phyloP scores from a whole-genome alignment of 2,888 invertebrate species.

The Parnassius orleans region DNA sequence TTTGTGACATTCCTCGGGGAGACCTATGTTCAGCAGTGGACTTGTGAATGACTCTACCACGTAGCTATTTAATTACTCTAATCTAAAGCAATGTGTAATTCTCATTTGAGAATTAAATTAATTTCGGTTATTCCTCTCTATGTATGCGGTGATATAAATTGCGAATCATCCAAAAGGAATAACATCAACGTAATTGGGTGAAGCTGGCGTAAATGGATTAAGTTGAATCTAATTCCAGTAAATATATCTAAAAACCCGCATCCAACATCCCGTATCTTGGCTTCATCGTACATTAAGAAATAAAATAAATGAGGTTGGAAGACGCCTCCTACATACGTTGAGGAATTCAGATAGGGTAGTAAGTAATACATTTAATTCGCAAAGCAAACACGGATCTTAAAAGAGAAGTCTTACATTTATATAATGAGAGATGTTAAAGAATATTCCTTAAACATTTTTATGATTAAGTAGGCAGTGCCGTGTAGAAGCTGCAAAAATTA shows the following conservation, averaged over 20 bases:
- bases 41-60: no score
- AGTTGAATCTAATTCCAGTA: slow-evolving; percentile 3
- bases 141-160: not conserved
- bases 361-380: slow-evolving; percentile 20
- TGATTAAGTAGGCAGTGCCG: no score
- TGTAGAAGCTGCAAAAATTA: no score
- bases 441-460: no score
- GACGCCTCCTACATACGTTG: slow-evolving; percentile 10
- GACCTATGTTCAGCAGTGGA: no score
- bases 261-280: slow-evolving; percentile 12
- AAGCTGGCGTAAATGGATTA: slow-evolving; percentile 8
- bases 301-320: slow-evolving; percentile 21
- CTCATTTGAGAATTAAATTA: not conserved
- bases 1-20: no score
- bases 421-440: not conserved
- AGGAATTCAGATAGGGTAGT: slow-evolving; percentile 11
- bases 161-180: not conserved
- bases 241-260: slow-evolving; percentile 13
- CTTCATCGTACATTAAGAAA: slow-evolving; percentile 14
- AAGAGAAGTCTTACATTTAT: not conserved
- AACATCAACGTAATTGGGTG: slow-evolving; percentile 13
- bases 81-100: no score
- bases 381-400: not conserved
- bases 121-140: not conserved
- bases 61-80: no score